These are phyloP conservation scores for Sturnira hondurensis DNA, from an alignment of 2,113 vertebrate species.

Conservation along the genomic window DNA sequence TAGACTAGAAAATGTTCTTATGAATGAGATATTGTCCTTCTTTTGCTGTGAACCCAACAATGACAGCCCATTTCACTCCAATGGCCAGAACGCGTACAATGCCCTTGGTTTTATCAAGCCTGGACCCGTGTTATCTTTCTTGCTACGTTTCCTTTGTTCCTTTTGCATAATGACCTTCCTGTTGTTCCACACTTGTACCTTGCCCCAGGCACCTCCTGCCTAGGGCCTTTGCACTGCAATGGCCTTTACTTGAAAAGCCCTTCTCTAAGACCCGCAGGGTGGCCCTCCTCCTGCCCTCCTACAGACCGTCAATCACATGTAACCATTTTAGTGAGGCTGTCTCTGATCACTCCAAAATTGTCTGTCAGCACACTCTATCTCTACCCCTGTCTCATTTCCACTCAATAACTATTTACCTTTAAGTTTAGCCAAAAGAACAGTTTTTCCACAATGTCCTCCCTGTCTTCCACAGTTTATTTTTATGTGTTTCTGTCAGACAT, in stretches of 20 bases:
- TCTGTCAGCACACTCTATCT: too few species aligned
- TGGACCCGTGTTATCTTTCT: neutral
- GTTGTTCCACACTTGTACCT: neutral
- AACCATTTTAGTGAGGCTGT: neutral
- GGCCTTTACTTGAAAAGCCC: neutral
- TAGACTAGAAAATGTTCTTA: neutral
- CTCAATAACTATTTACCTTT: neutral
- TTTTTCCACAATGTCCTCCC: neutral
- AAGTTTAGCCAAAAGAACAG: neutral
- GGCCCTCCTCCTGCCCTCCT: neutral
- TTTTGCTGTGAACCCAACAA: neutral
- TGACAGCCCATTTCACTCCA: neutral
- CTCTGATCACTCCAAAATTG: neutral
- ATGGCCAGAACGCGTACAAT: neutral
- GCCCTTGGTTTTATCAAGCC: neutral
- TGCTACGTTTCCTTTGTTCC: fast-evolving
- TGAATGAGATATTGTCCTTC: neutral
- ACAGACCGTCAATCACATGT: neutral
- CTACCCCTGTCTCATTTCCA: neutral
- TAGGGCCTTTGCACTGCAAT: fast-evolving
- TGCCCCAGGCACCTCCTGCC: neutral
- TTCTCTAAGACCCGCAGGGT: neutral
- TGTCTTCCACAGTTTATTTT: neutral
- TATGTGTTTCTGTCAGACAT: neutral
- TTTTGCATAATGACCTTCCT: neutral